Evolutionary conservation across 2,113 vertebrate genomes (phyloP), one percentile per base, ranked within the genome.

Genomic region (Cichladusa arquata): DNA sequence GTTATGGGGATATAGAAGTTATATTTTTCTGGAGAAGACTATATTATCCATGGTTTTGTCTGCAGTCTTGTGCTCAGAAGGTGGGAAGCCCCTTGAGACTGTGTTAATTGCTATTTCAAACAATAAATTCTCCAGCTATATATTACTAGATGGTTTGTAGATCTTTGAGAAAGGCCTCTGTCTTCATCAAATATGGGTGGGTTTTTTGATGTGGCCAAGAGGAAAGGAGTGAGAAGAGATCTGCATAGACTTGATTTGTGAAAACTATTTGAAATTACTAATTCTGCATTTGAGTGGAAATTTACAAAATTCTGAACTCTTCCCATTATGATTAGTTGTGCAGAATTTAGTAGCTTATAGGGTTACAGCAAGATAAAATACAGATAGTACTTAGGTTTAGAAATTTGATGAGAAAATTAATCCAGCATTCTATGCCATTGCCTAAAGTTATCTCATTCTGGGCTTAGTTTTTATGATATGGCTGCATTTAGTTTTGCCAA

Each of bases 401-500:
- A 73, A 28, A 64, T 73, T 70, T 47, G 13, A 53, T 66, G 44
- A 65, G 62, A 67, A 88, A 85, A 34, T 64, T 66, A 73, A 60
- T 61, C 8, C 12, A 71, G 62, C 72, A 38, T 54, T 94, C 61
- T 70, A 89, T 58, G 57, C 19, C 1, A 0, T 40, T 70, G 57
- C 42, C 78, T 82, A 81, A 92, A 90, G 58, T 90, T 85, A 76
- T 22, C 25, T 80, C 57, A n/a, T 40, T 89, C 65, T 67, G 73
- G 25, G 71, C 74, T 94, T 84, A 34, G 23, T 83, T 93, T 96
- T 95, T 66, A 64, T 90, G 42, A 77, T 73, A 81, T 3, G 17
- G 65, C 78, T 94, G n/a, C 71, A 44, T 72, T 77, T 77, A 85
- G 40, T 92, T 88, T 91, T 92, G 88, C 71, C 48, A 78, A 50